These are phyloP conservation scores for Mayetiola destructor DNA, from an alignment of 2,888 invertebrate species.

Conservation along the genomic window DNA sequence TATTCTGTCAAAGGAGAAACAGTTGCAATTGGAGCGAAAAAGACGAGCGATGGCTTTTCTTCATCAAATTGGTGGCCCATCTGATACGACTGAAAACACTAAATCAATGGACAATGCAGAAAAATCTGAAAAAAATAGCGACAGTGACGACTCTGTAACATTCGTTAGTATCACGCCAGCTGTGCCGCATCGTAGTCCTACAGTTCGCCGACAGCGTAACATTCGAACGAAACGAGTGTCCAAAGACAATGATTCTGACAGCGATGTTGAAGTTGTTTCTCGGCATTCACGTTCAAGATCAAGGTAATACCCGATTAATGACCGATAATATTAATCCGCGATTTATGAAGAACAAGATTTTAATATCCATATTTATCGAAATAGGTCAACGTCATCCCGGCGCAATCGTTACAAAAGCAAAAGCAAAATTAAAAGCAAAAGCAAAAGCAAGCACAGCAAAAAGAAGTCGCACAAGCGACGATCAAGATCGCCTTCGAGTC, in stretches of 20 bases:
- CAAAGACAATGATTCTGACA: background rate
- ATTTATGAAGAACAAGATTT: background rate
- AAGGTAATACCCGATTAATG: background rate
- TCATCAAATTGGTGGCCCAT: conserved; percentile 34
- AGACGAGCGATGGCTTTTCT: conserved; percentile 71
- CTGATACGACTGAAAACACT: background rate
- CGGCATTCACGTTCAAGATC: conserved; percentile 16
- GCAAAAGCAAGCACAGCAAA: background rate
- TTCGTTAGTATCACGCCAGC: background rate
- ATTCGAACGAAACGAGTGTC: background rate
- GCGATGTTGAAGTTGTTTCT: background rate
- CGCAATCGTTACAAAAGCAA: background rate
- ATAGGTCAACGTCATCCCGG: background rate
- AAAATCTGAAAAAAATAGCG: background rate
- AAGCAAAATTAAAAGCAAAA: too few relatives aligned
- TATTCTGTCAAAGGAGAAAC: conserved; percentile 39
- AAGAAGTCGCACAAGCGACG: background rate
- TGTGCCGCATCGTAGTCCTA: background rate
- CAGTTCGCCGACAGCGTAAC: background rate
- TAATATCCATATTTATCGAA: background rate
- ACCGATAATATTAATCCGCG: background rate
- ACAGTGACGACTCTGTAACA: background rate
- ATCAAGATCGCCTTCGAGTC: background rate
- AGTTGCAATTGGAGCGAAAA: conserved; percentile 57
- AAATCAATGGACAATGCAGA: too few relatives aligned